Evolutionary conservation across 2,888 invertebrate species (phyloP), one percentile per base, ranked within the genome.

Genomic region (Hemaris fuciformis): DNA sequence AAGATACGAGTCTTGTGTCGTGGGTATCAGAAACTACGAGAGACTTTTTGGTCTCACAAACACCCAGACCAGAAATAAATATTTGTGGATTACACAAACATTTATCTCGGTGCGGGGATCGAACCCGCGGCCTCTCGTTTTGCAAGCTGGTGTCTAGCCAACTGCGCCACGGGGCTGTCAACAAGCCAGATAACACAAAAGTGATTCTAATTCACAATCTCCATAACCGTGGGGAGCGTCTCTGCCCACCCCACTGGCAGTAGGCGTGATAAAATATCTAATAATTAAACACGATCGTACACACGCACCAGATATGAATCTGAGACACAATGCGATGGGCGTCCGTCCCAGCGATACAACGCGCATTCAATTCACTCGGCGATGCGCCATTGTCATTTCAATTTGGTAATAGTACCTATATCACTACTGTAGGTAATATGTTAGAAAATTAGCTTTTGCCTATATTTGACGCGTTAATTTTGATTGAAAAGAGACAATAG

Each of bases 211-310:
- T 53, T 31, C 27, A 27, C 18, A 15, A 27, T 27, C 18, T 20
- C 25, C 31, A 31, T 18, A 31, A 3, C 38, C 38, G 13, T 38
- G n/a, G 38, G 38, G 38, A 4, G 8, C n/a, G n/a, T 38, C 38
- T 38, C 38, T 38, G n/a, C 15, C 13, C 7, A 25, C 8, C 57
- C 45, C 56, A 46, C 64, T 63, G 61, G 63, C 65, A 64, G 72
- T 65, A 67, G 77, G 72, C 71, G 73, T 73, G 72, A 77, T 78
- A 74, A 73, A 69, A 77, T 66, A 59, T 61, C 45, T 65, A 59
- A 62, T 80, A 80, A 83, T 80, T 53, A 80, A 81, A 80, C 67
- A 73, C 64, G 43, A 69, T 70, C 70, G 70, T 67, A 64, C 73
- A 71, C 53, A 56, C 60, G 53, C 46, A 46, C 23, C 46, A 53